These are phyloP conservation scores for Eremophila alpestris DNA, from an alignment of 2,797 vertebrate genomes.

Conservation along the genomic window DNA sequence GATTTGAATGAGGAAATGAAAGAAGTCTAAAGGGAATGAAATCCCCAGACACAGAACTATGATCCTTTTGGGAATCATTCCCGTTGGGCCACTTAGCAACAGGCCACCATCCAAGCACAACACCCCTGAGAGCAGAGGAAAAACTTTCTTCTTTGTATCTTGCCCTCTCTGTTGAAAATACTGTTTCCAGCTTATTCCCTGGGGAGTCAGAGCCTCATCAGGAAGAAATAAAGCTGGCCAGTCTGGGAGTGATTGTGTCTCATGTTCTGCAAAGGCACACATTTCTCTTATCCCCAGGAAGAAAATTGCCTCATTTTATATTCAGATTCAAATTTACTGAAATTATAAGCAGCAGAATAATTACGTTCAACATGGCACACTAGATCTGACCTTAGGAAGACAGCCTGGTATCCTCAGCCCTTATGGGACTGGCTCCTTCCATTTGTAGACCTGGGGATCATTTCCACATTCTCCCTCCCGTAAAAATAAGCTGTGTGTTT, in stretches of 20 bases:
- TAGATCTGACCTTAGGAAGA: slow-evolving; percentile 50
- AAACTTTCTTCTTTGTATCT: slow-evolving; percentile 47
- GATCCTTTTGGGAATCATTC: slow-evolving; percentile 43
- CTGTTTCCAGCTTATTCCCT: slow-evolving; percentile 22
- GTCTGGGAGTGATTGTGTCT: slow-evolving; percentile 27
- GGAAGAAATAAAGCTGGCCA: slow-evolving; percentile 48
- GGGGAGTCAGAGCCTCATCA: slow-evolving; percentile 30
- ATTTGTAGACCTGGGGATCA: neutral
- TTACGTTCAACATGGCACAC: neutral
- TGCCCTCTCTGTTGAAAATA: slow-evolving; percentile 27
- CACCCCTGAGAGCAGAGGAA: neutral
- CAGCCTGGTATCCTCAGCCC: slow-evolving; percentile 11
- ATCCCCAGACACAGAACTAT: neutral
- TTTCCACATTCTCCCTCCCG: neutral
- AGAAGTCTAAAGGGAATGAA: slow-evolving; percentile 49
- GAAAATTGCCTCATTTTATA: slow-evolving; percentile 59
- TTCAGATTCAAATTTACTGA: slow-evolving; percentile 58
- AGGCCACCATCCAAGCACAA: slow-evolving; percentile 54
- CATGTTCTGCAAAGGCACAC: slow-evolving; percentile 36
- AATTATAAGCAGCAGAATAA: slow-evolving; percentile 60
- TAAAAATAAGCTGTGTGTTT: slow-evolving; percentile 10
- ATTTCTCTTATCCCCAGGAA: slow-evolving; percentile 54
- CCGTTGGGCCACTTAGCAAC: slow-evolving; percentile 60
- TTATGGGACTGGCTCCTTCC: neutral
- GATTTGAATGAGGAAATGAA: slow-evolving; percentile 53